Evolutionary conservation across 2,113 vertebrate genomes (phyloP), one percentile per base, ranked within the genome.

Genomic region (Falco punctatus): DNA sequence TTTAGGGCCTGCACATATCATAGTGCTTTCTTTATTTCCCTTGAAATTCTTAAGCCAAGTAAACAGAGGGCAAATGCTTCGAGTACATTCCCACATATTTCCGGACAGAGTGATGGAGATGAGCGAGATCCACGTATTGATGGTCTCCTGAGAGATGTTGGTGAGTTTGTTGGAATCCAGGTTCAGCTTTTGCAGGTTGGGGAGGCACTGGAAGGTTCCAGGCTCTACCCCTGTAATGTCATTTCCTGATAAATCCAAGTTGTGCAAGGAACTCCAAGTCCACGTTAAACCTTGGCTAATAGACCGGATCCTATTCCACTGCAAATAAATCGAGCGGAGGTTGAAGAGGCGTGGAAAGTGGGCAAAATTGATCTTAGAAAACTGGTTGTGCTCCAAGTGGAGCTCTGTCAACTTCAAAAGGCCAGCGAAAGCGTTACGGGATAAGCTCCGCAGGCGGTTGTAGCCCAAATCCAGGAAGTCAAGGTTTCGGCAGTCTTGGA

Each of bases 221-320:
- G 98, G 98, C 79, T 99, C 99, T 80, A 99, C 86, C 48, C 98
- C 98, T 48, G 99, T 98, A 44, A 99, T 99, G 83, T 99, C 99
- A 32, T 99, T 99, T 83, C 99, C 99, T 0, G 99, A 99, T 96
- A 99, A 98, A 98, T 99, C 99, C 97, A 99, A 98, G 98, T 99
- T 99, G 97, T 99, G 99, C 97, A 99, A 98, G 74, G 99, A 99
- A 71, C 99, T 99, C 99, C 99, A 99, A 80, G 99, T 99, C 99
- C 99, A 99, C 1, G 99, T 99, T 89, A 99, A 96, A 9, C 99
- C 99, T 96, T 99, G 99, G 92, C 98, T 99, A 24, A 99, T 98
- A 67, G 99, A 97, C 66, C 98, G 98, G 95, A 99, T 99, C 65
- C 99, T 98, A 97, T 99, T 99, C 99, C 99, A 99, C 42, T 99